Evolutionary conservation across 2,113 vertebrate genomes (phyloP), one percentile per base, ranked within the genome.

Genomic region (Mormyrus lacerda): DNA sequence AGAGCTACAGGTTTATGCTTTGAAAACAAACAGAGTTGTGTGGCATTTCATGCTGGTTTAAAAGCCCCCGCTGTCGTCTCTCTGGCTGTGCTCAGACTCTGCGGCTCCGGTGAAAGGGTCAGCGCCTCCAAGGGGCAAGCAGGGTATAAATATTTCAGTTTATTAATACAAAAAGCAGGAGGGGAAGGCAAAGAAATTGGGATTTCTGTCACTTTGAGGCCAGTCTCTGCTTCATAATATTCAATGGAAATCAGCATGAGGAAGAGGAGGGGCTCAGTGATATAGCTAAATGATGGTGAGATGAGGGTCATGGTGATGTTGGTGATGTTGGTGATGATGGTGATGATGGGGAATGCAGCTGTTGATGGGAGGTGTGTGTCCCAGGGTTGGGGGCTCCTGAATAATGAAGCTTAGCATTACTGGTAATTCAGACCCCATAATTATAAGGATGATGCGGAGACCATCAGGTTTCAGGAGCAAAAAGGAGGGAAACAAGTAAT

Each of bases 71-170:
- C 31, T 90, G 90, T 55, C 94, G 92, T 92, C 87, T 79, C 91
- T 89, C 92, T 92, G 44, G 8, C 87, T 92, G 92, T 92, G 94
- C 93, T 95, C 93, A 96, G 95, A 96, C 94, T 94, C 89, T 87
- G 48, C 94, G 94, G 92, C 95, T 97, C 94, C 94, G 90, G 91
- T 91, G 8, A 42, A 90, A 94, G 91, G 88, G 39, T 91, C 85
- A 24, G 1, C 84, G 84, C 92, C 91, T 91, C 90, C 92, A 90
- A 89, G 92, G 91, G 92, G 85, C n/a, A 93, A 91, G 96, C 94
- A 92, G 92, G 39, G 91, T 93, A 93, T 90, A 89, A 94, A 90
- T 93, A 88, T 93, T 94, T 93, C 92, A 92, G 69, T 91, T 93
- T 92, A 94, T 94, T 94, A 93, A 91, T 92, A 92, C n/a, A 93